Evolutionary conservation across 2,888 invertebrate genomes (phyloP).

Genomic region (Agrotis puta): DNA sequence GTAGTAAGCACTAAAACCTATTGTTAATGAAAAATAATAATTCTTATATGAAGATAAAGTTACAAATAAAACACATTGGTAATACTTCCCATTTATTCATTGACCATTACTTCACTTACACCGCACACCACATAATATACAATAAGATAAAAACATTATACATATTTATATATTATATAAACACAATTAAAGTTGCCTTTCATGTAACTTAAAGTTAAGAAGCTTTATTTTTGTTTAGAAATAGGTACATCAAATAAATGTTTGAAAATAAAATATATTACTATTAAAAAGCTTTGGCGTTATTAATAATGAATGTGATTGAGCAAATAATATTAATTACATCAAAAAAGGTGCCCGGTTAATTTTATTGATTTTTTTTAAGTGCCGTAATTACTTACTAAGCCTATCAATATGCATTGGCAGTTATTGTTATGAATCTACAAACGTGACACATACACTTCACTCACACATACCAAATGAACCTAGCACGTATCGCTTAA

Average conservation of each 20-base stretch:
- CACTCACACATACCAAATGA: conserved; percentile 83
- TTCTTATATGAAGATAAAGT: conserved; percentile 4
- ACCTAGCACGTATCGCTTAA: conserved; percentile 86
- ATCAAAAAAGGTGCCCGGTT: conserved; percentile 68
- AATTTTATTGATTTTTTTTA: conserved; percentile 58
- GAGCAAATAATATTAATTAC: conserved; percentile 79
- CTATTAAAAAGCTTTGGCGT: conserved; percentile 65
- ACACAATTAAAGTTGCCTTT: conserved; percentile 52
- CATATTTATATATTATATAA: conserved; percentile 21
- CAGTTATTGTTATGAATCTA: conserved; percentile 72
- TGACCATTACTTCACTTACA: conserved; percentile 69
- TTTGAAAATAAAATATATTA: conserved; percentile 40
- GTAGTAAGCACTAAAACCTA: conserved; percentile 9
- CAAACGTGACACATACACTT: conserved; percentile 65
- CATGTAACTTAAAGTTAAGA: conserved; percentile 43
- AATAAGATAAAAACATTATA: conserved; percentile 56
- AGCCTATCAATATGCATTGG: conserved; percentile 75
- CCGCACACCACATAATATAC: conserved; percentile 67
- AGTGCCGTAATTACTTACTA: conserved; percentile 74
- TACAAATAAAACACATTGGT: conserved; percentile 57
- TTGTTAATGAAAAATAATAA: conserved; percentile 1
- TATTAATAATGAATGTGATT: conserved; percentile 69
- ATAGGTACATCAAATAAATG: conserved; percentile 19
- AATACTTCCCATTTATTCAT: conserved; percentile 73
- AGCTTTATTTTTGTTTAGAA: conserved; percentile 32